These are phyloP conservation scores for Orycteropus afer DNA, from an alignment of 2,113 vertebrate genomes.

Conservation along the genomic window DNA sequence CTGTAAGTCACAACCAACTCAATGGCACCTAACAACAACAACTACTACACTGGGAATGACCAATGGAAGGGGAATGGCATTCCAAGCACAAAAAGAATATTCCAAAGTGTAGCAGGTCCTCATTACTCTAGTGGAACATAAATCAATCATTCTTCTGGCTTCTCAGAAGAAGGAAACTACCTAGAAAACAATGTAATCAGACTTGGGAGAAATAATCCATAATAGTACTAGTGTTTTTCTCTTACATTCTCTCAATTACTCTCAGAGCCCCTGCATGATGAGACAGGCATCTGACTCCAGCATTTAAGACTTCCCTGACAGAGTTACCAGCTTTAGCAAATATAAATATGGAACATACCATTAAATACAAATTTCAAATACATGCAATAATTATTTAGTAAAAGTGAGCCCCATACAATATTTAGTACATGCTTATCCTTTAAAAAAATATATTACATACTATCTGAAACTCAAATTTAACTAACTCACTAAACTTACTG, in stretches of 20 bases:
- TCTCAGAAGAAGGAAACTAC: neutral
- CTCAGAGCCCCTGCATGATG: neutral
- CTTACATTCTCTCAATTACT: neutral
- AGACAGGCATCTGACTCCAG: neutral
- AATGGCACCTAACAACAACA: too few relatives aligned
- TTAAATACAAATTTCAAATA: neutral
- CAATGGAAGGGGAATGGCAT: too few relatives aligned
- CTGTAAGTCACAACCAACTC: too few relatives aligned
- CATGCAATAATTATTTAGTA: neutral
- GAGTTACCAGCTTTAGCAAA: neutral
- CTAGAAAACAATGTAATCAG: neutral
- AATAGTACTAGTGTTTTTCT: neutral
- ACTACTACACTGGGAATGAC: too few relatives aligned
- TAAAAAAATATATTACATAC: neutral
- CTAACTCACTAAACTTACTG: too few relatives aligned
- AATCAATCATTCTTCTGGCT: neutral
- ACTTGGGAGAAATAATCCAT: neutral
- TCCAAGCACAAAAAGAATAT: too few relatives aligned
- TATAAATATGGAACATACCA: neutral
- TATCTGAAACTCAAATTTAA: neutral
- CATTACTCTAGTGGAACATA: neutral
- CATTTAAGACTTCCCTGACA: neutral
- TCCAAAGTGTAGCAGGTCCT: neutral
- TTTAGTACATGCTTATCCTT: neutral
- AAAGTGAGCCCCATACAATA: neutral